These are phyloP conservation scores for Pangasianodon hypophthalmus DNA, from an alignment of 2,113 vertebrate genomes.

Conservation along the genomic window DNA sequence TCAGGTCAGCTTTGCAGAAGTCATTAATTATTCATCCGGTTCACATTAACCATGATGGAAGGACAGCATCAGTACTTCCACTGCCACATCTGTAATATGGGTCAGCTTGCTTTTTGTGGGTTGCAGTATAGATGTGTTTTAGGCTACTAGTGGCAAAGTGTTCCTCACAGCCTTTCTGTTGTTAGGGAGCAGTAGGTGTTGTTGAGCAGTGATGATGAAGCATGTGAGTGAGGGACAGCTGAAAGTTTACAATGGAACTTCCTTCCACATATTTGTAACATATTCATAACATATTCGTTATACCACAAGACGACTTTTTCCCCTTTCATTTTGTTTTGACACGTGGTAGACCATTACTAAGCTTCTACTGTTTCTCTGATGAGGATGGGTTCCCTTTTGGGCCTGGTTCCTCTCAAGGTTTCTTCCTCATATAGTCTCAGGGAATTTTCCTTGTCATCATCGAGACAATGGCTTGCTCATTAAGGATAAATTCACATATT, in stretches of 20 bases:
- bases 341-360: background rate
- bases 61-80: background rate
- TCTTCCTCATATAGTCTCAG: too few species aligned
- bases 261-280: conserved; percentile 56
- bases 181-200: background rate
- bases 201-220: background rate
- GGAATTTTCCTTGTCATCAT: too few species aligned
- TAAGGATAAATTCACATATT: too few species aligned
- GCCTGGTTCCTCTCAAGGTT: too few species aligned
- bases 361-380: background rate
- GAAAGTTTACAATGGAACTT: conserved; percentile 54
- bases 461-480: too few species aligned
- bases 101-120: background rate
- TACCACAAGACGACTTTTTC: background rate
- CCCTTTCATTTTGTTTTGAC: conserved; percentile 2
- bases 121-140: background rate
- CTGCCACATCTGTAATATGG: conserved; percentile 1
- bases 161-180: background rate
- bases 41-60: background rate
- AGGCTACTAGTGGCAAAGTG: background rate
- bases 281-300: too few species aligned
- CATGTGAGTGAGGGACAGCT: conserved; percentile 3
- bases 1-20: conserved; percentile 14
- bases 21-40: conserved; percentile 21
- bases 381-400: too few species aligned